Evolutionary conservation across 2,113 vertebrate genomes (phyloP), one percentile per base, ranked within the genome.

Genomic region (Manacus vitellinus): DNA sequence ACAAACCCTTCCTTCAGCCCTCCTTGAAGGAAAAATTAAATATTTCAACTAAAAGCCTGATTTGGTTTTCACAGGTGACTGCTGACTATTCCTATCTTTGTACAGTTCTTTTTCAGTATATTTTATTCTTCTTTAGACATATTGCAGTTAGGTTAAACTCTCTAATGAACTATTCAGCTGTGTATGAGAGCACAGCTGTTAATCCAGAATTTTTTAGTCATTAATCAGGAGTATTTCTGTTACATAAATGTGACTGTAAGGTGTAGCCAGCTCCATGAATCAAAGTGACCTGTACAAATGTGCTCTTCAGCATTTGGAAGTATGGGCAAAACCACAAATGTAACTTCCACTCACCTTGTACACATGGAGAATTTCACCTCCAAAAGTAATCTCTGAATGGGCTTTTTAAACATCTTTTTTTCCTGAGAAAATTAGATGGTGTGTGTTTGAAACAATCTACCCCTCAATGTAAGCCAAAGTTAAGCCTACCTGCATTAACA

Each of bases 171-270:
- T 70, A 24, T 91, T 88, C 83, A 94, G 59, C 88, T 94, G 55
- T 91, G 54, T 35, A 47, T 65, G 91, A 92, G 73, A 89, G 44
- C 65, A 37, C 67, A 93, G 77, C 74, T 92, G 52, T 70, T 95
- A 93, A 95, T 94, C 49, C 33, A 77, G 65, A 63, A 71, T 10
- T 75, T 51, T 95, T 71, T 33, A 35, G 63, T 46, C 85, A 95
- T 88, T 91, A 96, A 78, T 96, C 71, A 89, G 59, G 37, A 56
- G 66, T 88, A 63, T 93, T 96, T 77, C 68, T 68, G 9, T 87
- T 81, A 37, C 2, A 0, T 41, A 81, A 92, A 88, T 1, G 39
- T 41, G 37, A 39, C 73, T 78, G 27, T 71, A 51, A 94, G 56
- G 44, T 73, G 35, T 71, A 68, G 56, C 14, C 37, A 72, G 30